Conservation (phyloP, 2,797 vertebrate species). For the Gila robusta region DNA sequence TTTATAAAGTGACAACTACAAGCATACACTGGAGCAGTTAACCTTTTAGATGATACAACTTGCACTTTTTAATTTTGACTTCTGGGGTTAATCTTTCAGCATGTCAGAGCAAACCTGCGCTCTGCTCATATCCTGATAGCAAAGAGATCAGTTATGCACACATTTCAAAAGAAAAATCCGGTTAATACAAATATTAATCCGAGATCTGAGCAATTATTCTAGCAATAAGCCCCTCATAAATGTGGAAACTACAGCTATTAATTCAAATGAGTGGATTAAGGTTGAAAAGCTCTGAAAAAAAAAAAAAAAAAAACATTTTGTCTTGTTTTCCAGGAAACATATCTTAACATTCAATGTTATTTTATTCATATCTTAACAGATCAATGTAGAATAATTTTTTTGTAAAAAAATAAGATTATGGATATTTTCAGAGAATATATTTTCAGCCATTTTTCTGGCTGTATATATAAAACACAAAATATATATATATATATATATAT, state of each 20-base stretch:
- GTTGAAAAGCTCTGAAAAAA: constrained; percentile 17
- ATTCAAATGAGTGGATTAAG: constrained; percentile 50
- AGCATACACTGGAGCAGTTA: not conserved
- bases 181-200: constrained; percentile 18
- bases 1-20: constrained; percentile 12
- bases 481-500: too few species aligned
- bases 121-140: constrained; percentile 44
- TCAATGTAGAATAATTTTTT: not conserved
- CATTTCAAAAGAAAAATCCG: constrained; percentile 25
- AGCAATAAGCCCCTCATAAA: constrained; percentile 50
- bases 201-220: constrained; percentile 54
- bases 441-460: not conserved
- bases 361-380: too few species aligned
- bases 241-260: constrained; percentile 53
- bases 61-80: constrained; percentile 47
- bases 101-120: constrained; percentile 28
- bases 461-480: not conserved
- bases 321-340: constrained; percentile 4
- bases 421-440: not conserved
- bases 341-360: not conserved
- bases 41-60: constrained; percentile 19
- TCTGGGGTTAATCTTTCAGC: constrained; percentile 38
- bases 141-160: constrained; percentile 49
- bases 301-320: too few species aligned
- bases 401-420: not conserved